Percentiles rank a stretch among this genome's conserved stretches.
These are phyloP conservation scores for Coecobrya sp. DNA, from an alignment of 2,888 invertebrate genomes.

Conservation along the genomic window DNA sequence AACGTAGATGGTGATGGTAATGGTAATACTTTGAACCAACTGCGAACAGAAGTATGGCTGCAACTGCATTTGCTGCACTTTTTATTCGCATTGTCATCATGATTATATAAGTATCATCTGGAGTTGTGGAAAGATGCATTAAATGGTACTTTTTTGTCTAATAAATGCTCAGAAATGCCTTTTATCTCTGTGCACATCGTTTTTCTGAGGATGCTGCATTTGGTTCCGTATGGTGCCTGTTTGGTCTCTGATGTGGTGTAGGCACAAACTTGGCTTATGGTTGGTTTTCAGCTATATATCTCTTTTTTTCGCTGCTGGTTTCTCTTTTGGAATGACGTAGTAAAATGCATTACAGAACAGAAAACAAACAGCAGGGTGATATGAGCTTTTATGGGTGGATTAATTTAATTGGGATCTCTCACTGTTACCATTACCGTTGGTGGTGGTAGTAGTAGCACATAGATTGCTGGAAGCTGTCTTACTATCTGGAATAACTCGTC, in stretches of 20 bases:
- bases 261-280: constrained; percentile 25
- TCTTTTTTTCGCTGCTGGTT: constrained; percentile 48
- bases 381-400: constrained; percentile 85
- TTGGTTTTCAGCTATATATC: neutral
- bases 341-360: constrained; percentile 61
- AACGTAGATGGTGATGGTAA: neutral
- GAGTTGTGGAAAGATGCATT: constrained; percentile 78
- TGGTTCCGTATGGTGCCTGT: constrained; percentile 50
- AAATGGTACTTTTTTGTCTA: constrained; percentile 66
- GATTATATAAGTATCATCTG: constrained; percentile 73
- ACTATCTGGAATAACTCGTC: constrained; percentile 54
- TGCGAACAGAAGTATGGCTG: constrained; percentile 12
- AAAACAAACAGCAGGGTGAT: constrained; percentile 80
- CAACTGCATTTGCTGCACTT: constrained; percentile 58
- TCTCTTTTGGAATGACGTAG: constrained; percentile 50
- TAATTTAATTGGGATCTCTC: constrained; percentile 86
- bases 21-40: neutral
- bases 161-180: constrained; percentile 37
- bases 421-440: constrained; percentile 59
- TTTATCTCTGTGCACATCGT: constrained; percentile 67
- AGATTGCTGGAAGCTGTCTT: neutral
- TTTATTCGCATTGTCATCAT: constrained; percentile 69
- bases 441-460: constrained; percentile 32
- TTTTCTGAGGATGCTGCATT: constrained; percentile 34
- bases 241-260: neutral